A percentile compares a stretch with the other conserved stretches of the same genome.
phyloP scores from a whole-genome alignment of 2,888 invertebrate species.

The Antitype chi region DNA sequence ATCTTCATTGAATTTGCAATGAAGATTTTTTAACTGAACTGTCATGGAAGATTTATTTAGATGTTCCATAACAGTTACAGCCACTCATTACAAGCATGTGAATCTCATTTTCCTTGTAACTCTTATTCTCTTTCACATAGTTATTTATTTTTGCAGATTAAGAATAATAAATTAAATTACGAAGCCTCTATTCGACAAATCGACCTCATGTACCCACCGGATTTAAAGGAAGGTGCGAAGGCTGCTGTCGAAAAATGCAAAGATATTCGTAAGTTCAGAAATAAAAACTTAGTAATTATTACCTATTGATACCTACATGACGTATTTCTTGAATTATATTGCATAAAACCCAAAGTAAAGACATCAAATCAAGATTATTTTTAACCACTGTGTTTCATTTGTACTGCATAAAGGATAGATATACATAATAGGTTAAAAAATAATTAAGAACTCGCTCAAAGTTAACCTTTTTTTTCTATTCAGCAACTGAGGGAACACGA shows the following conservation, averaged over 20 bases:
- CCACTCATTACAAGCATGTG: background rate
- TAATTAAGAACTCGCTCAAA: background rate
- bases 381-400: background rate
- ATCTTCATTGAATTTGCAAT: no score
- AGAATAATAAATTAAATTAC: constrained; percentile 83
- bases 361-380: background rate
- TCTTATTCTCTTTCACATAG: background rate
- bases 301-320: background rate
- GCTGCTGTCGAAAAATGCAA: constrained; percentile 79
- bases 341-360: background rate
- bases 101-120: background rate
- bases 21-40: background rate
- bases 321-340: background rate
- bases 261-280: constrained; percentile 78
- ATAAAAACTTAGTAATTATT: background rate
- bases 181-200: constrained; percentile 85
- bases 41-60: no score
- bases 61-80: background rate
- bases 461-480: no score
- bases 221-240: constrained; percentile 80
- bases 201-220: constrained; percentile 84
- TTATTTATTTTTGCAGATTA: constrained; percentile 75
- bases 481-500: no score
- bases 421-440: no score
- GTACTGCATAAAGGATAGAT: background rate